phyloP scores from a whole-genome alignment of 2,888 invertebrate genomes.

The Strigamia crassipes region DNA sequence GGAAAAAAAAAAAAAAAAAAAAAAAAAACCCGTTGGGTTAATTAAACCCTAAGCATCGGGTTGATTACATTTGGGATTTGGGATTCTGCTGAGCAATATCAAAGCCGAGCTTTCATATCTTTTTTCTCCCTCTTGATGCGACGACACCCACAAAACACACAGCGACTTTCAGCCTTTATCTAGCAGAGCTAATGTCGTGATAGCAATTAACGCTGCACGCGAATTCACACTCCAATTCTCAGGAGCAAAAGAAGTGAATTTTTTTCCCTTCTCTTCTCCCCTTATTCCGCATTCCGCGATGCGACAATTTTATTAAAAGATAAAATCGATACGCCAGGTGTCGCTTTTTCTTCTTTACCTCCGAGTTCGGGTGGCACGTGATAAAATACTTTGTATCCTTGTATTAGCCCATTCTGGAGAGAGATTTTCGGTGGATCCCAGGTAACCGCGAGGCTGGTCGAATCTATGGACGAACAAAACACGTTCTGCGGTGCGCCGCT shows the following conservation, averaged over 20 bases:
- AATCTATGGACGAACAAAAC: slow-evolving; percentile 42
- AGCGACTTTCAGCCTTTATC: slow-evolving; percentile 5
- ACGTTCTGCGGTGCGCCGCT: slow-evolving; percentile 45
- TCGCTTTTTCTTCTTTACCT: background rate
- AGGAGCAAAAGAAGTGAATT: background rate
- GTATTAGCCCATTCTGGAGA: slow-evolving; percentile 43
- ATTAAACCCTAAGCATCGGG: background rate
- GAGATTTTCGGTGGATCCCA: slow-evolving; percentile 45
- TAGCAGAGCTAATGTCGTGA: background rate
- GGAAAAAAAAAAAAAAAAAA: no score
- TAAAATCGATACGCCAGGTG: background rate
- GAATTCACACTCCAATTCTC: background rate
- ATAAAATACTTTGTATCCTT: slow-evolving; percentile 47
- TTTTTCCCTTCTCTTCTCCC: background rate
- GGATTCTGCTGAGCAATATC: background rate
- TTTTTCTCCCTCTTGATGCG: background rate
- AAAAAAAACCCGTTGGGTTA: no score
- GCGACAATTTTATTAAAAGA: background rate
- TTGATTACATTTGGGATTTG: background rate
- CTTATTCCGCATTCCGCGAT: background rate
- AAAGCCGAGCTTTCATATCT: background rate
- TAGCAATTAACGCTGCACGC: slow-evolving; percentile 5
- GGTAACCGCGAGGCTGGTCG: background rate
- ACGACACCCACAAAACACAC: slow-evolving; percentile 25
- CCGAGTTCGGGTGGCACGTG: slow-evolving; percentile 36